phyloP scores from a whole-genome alignment of 2,113 vertebrate genomes.

The Mirounga angustirostris region DNA sequence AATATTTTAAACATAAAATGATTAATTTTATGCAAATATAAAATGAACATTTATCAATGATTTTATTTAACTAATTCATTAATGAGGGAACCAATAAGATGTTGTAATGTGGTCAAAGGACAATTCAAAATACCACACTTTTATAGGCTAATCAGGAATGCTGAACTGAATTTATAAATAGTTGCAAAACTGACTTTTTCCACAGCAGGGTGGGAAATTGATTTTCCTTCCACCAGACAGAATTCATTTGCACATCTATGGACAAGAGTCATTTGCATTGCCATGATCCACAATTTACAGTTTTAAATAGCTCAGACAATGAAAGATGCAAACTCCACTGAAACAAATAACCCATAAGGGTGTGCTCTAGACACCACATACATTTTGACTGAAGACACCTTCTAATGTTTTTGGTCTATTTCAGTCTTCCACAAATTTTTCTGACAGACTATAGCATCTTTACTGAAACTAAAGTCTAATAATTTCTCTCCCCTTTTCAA shows the following conservation, averaged over 20 bases:
- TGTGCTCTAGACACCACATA: not conserved
- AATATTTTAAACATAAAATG: not conserved
- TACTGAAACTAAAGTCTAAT: constrained; percentile 17
- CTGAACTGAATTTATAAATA: constrained; percentile 33
- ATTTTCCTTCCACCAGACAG: constrained; percentile 38
- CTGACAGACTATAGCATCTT: not conserved
- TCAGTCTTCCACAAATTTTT: not conserved
- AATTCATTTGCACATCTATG: constrained; percentile 48
- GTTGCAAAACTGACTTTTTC: constrained; percentile 37
- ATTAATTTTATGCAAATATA: constrained; percentile 25
- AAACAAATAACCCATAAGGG: not conserved
- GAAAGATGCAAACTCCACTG: not conserved
- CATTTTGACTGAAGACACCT: not conserved
- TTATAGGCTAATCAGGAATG: not conserved
- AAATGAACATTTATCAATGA: not conserved
- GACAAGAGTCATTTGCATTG: constrained; percentile 30
- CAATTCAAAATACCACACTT: constrained; percentile 12
- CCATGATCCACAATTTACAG: not conserved
- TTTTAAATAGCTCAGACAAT: constrained; percentile 44
- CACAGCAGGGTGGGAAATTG: not conserved
- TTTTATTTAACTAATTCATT: constrained; percentile 3
- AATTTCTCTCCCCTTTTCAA: not conserved
- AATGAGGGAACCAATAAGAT: not conserved
- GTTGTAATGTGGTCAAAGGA: not conserved
- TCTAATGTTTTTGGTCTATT: not conserved